Base-by-base conservation (phyloP, 2,888 invertebrate genomes). In the Cantharis rustica region DNA sequence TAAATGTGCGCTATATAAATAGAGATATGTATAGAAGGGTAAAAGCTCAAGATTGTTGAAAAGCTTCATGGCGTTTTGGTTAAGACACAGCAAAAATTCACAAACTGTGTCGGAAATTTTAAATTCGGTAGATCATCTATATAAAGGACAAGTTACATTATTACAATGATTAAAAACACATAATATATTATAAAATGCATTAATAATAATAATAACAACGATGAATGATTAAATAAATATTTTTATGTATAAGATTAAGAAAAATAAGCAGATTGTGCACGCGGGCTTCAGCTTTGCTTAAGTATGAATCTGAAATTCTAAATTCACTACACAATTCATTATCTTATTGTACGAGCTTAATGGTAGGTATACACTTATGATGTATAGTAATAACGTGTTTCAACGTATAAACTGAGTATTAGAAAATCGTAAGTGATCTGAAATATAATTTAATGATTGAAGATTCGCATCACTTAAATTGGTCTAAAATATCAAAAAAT, bases 81-180 rank as follows among this genome's bases (percentile, higher is more conserved):
- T 69, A 69, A 69, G 74, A 26, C 20, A 47, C 69, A 26, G 26
- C 4, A 63, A n/a, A 16, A 27, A 68, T 72, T 61, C 9, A 68
- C 61, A 16, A 15, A 20, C 69, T 62, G 73, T 17, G 61, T 71
- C 69, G 70, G 64, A 73, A 69, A 62, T 16, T 61, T 27, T 66
- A 74, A 77, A 71, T 73, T 74, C 70, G 71, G 71, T 81, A 79
- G 80, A 83, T 83, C 82, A 84, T 80, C 82, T 81, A 82, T 82
- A 82, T 81, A 83, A 82, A 80, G 82, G 76, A 76, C 81, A 77
- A 83, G 80, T 82, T 81, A 84, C 83, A 84, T 82, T 80, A 84
- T 84, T 85, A 86, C 84, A 85, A 47, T 85, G 85, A 84, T 84
- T 85, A 83, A 82, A 82, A 84, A 83, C 84, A 86, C 84, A 85